These are phyloP conservation scores for Creontiades dilutus DNA, from an alignment of 2,888 invertebrate species.

Conservation along the genomic window DNA sequence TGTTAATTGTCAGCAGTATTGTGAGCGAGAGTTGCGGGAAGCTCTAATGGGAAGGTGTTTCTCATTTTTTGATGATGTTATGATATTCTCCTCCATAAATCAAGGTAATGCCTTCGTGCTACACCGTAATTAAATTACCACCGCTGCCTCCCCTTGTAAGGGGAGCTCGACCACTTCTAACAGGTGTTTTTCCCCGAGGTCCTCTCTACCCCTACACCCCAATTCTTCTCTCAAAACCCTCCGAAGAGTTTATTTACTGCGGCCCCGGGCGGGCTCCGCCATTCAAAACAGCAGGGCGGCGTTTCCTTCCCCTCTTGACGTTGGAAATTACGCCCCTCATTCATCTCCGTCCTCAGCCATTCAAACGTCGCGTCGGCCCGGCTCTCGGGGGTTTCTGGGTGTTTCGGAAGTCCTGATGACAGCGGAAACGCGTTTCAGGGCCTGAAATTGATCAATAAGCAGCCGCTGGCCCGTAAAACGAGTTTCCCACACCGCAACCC, in stretches of 20 bases:
- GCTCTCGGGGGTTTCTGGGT: neutral
- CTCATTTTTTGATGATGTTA: too few relatives aligned
- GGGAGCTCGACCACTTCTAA: neutral
- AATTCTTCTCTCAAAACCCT: neutral
- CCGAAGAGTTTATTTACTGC: neutral
- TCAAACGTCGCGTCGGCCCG: neutral
- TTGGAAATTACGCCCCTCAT: conserved; percentile 6
- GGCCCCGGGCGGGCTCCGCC: neutral
- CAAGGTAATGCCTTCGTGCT: neutral
- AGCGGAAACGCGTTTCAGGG: neutral
- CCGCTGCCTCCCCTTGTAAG: neutral
- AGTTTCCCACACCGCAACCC: neutral
- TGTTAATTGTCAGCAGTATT: too few relatives aligned
- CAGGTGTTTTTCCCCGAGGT: neutral
- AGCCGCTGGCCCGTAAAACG: neutral
- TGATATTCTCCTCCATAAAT: neutral
- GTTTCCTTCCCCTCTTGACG: neutral
- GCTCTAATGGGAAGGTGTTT: too few relatives aligned
- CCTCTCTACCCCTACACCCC: neutral
- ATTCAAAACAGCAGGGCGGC: neutral
- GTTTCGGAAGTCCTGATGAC: conserved; percentile 26
- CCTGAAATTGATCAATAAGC: conserved; percentile 36
- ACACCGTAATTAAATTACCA: neutral
- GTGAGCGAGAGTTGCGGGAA: too few relatives aligned
- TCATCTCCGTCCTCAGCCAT: neutral